Conservation (phyloP, 2,113 vertebrate species). For the Notothenia coriiceps region DNA sequence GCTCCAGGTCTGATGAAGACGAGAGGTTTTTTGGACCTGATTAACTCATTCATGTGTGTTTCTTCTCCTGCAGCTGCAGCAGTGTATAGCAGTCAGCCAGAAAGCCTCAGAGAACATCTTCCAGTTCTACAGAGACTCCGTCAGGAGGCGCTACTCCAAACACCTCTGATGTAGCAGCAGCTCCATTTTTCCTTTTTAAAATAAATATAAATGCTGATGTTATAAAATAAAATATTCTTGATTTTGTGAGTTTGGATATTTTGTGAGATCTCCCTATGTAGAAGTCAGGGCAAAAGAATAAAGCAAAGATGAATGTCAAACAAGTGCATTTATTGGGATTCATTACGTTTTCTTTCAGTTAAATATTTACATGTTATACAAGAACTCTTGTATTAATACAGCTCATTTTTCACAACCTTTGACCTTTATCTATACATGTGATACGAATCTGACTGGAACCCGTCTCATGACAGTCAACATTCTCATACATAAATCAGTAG, state of each 20-base stretch:
- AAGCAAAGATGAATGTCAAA: conserved; percentile 42
- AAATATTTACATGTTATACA: conserved; percentile 74
- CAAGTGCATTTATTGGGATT: conserved; percentile 79
- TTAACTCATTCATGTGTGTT: neutral
- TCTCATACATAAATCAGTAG: conserved; percentile 8
- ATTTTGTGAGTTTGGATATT: too few relatives aligned
- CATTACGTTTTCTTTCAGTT: conserved; percentile 49
- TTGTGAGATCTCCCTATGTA: too few relatives aligned
- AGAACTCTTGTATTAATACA: conserved; percentile 28
- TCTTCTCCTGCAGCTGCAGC: conserved; percentile 86
- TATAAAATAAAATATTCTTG: conserved; percentile 40
- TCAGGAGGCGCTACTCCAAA: conserved; percentile 90
- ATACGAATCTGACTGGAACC: neutral
- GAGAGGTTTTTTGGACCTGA: neutral
- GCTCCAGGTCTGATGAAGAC: neutral
- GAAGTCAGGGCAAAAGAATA: conserved; percentile 11
- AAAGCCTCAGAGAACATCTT: conserved; percentile 87
- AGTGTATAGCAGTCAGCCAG: conserved; percentile 89
- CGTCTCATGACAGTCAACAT: neutral
- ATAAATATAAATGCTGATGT: conserved; percentile 12
- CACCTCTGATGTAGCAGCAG: conserved; percentile 65
- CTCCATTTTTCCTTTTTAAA: neutral
- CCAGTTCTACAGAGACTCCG: conserved; percentile 90
- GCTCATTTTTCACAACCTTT: conserved; percentile 28
- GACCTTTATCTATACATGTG: conserved; percentile 17